A percentile compares a stretch with the other conserved stretches of the same genome.
Conservation (phyloP, 2,113 vertebrate genomes). For the Athene cunicularia region DNA sequence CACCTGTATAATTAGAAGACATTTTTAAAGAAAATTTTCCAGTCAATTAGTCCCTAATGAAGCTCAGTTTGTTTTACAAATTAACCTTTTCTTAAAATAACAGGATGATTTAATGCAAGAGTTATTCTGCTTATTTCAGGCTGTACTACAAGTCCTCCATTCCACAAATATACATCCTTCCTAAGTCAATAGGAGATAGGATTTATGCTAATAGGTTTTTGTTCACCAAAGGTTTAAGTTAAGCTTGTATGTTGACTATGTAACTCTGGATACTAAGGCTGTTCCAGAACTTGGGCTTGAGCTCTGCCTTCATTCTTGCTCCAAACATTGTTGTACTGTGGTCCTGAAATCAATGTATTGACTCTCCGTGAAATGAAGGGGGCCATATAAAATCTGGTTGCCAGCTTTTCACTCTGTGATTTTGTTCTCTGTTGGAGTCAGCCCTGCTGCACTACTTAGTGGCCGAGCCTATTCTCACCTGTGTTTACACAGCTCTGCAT, state of each 20-base stretch:
- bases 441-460: neutral
- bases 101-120: conserved; percentile 57
- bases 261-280: neutral
- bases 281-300: neutral
- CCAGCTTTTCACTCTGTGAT: neutral
- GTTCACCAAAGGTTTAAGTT: neutral
- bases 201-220: neutral
- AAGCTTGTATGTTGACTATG: neutral
- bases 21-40: conserved; percentile 61
- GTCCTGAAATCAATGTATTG: neutral
- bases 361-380: neutral
- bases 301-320: neutral
- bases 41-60: conserved; percentile 61
- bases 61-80: conserved; percentile 68
- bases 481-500: neutral
- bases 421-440: neutral
- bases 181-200: neutral
- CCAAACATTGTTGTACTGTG: neutral
- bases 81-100: conserved; percentile 68
- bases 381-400: neutral
- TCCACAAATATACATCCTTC: neutral
- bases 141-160: neutral
- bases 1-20: conserved; percentile 57
- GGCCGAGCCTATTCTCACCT: neutral
- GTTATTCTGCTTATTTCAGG: conserved; percentile 33